Evolutionary conservation across 2,113 vertebrate species (phyloP).

Genomic region (Scartelaos histophorus): DNA sequence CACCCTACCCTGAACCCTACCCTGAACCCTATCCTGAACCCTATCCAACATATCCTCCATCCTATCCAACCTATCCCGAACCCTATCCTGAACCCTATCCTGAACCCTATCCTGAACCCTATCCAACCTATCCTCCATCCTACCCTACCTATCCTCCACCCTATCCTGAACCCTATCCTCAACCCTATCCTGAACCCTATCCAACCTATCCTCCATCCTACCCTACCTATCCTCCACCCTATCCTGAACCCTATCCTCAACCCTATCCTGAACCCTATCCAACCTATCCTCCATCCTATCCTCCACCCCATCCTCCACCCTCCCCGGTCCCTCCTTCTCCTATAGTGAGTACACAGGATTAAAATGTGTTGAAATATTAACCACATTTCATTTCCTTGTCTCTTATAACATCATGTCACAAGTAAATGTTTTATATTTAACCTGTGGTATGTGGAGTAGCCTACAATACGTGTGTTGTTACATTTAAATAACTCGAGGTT

Average conservation of each 20-base stretch:
- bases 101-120: no score
- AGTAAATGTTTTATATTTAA: no score
- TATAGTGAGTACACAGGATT: conserved; percentile 68
- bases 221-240: conserved; percentile 3
- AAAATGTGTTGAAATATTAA: no score
- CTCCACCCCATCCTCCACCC: conserved; percentile 29
- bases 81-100: no score
- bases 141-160: neutral
- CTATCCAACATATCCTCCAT: conserved; percentile 22
- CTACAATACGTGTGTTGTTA: no score
- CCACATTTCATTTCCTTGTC: no score
- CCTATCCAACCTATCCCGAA: conserved; percentile 3
- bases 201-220: conserved; percentile 28
- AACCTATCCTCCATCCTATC: neutral
- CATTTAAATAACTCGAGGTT: no score
- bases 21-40: conserved; percentile 12
- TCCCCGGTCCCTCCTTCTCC: conserved; percentile 41
- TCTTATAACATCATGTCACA: no score
- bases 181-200: neutral
- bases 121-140: no score
- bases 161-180: conserved; percentile 30
- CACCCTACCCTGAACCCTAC: conserved; percentile 16
- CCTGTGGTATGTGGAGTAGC: no score
- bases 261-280: no score
- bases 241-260: no score